Evolutionary conservation across 2,888 invertebrate species (phyloP).

Genomic region (Sialis lutaria): DNA sequence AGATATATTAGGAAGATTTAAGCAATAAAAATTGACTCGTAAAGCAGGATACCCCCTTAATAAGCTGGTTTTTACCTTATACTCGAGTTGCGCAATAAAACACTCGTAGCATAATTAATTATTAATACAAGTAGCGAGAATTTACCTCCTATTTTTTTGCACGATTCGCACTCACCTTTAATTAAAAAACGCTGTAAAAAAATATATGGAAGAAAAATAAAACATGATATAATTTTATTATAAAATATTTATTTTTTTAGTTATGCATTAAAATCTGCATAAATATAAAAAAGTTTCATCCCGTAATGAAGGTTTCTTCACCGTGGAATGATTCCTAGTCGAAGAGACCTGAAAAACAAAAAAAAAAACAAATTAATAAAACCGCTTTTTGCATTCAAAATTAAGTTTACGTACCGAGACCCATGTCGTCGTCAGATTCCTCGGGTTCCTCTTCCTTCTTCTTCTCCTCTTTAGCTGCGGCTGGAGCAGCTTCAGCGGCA

Average conservation of each 20-base stretch:
- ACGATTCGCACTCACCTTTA: background rate
- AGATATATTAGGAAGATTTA: too few relatives aligned
- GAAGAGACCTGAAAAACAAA: constrained; percentile 51
- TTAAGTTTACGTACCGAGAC: constrained; percentile 49
- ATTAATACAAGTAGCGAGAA: too few relatives aligned
- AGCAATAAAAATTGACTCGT: too few relatives aligned
- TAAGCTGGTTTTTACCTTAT: too few relatives aligned
- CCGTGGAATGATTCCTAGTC: constrained; percentile 34
- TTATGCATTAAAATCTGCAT: constrained; percentile 11
- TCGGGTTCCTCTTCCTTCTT: constrained; percentile 64
- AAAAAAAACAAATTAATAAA: constrained; percentile 11
- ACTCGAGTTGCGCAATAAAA: too few relatives aligned
- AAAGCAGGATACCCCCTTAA: too few relatives aligned
- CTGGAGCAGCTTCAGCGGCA: constrained; percentile 38
- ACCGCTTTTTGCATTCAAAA: background rate
- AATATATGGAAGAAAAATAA: too few relatives aligned
- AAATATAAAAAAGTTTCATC: constrained; percentile 11
- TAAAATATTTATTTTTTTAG: background rate
- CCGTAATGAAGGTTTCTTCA: background rate
- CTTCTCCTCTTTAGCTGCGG: constrained; percentile 53
- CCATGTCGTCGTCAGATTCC: constrained; percentile 86
- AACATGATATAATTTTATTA: background rate
- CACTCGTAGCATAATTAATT: too few relatives aligned
- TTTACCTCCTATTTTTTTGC: too few relatives aligned
- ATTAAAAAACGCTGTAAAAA: background rate